Evolutionary conservation across 64 coral and sea anemone species (phyloP).

Genomic region (Dendrophyllia cribrosa): DNA sequence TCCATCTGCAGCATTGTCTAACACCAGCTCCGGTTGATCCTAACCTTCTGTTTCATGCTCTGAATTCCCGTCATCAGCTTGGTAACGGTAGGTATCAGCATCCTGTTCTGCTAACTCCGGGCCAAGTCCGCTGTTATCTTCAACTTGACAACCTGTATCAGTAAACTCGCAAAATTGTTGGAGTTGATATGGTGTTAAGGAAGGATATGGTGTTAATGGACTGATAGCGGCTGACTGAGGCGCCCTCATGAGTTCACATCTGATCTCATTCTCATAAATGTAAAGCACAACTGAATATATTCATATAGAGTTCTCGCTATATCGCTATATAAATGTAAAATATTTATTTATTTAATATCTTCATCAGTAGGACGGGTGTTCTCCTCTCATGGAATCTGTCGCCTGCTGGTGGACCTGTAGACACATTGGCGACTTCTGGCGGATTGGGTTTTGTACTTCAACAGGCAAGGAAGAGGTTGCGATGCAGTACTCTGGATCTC

Average conservation of each 20-base stretch:
- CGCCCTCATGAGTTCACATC: too few relatives aligned
- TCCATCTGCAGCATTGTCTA: neutral
- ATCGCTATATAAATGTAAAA: too few relatives aligned
- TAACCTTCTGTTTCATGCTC: neutral
- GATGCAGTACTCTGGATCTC: conserved; percentile 27
- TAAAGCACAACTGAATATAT: too few relatives aligned
- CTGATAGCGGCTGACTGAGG: too few relatives aligned
- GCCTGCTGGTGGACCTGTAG: neutral
- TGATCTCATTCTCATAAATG: too few relatives aligned
- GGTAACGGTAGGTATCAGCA: neutral
- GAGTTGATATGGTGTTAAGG: conserved; percentile 5
- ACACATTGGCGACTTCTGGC: neutral
- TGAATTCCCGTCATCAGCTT: neutral
- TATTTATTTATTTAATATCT: too few relatives aligned
- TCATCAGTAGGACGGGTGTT: neutral
- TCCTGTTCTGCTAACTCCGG: conserved; percentile 1
- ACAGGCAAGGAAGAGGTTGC: conserved; percentile 48
- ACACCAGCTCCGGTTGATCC: neutral
- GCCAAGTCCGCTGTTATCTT: neutral
- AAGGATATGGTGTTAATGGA: too few relatives aligned
- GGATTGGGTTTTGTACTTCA: neutral
- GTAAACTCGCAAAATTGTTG: conserved; percentile 17
- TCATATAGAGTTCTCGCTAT: too few relatives aligned
- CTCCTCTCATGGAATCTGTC: neutral
- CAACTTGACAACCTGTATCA: neutral